phyloP scores from a whole-genome alignment of 2,797 vertebrate species.

The Echiichthys vipera region DNA sequence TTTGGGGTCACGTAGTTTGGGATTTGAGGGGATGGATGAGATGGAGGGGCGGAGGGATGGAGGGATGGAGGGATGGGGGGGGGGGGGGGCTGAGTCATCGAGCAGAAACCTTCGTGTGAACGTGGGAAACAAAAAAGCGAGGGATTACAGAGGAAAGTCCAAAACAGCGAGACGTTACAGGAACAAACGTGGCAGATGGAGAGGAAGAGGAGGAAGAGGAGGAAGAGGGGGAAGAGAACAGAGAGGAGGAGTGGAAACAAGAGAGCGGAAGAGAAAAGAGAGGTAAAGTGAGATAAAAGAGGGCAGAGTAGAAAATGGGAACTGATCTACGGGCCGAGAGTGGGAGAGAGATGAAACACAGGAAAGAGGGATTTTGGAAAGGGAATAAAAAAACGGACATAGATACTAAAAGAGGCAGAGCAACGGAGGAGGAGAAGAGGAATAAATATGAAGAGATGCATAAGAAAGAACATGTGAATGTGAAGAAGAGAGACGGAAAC shows the following conservation, averaged over 20 bases:
- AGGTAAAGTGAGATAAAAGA: not conserved
- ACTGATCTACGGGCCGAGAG: not conserved
- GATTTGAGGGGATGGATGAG: conserved; percentile 30
- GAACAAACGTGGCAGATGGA: conserved; percentile 14
- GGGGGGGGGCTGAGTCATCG: conserved; percentile 38
- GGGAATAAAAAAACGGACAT: too few species aligned
- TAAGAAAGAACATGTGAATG: too few species aligned
- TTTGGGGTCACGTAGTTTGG: conserved; percentile 21
- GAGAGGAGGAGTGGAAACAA: conserved; percentile 3
- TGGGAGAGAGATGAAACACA: not conserved
- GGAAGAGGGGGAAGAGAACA: not conserved
- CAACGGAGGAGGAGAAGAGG: too few species aligned
- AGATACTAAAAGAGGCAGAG: too few species aligned
- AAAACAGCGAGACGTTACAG: conserved; percentile 1
- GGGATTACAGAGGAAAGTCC: conserved; percentile 37
- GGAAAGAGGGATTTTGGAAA: too few species aligned
- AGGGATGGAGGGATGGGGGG: conserved; percentile 24
- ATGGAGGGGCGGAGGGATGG: conserved; percentile 36
- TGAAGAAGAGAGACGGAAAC: too few species aligned
- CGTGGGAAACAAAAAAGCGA: conserved; percentile 29
- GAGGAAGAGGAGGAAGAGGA: not conserved
- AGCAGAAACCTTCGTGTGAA: conserved; percentile 37
- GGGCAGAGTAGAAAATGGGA: not conserved
- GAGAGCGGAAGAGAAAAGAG: not conserved
- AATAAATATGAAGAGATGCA: too few species aligned